Evolutionary conservation across 2,888 invertebrate species (phyloP).

Genomic region (Stomorhina lunata): DNA sequence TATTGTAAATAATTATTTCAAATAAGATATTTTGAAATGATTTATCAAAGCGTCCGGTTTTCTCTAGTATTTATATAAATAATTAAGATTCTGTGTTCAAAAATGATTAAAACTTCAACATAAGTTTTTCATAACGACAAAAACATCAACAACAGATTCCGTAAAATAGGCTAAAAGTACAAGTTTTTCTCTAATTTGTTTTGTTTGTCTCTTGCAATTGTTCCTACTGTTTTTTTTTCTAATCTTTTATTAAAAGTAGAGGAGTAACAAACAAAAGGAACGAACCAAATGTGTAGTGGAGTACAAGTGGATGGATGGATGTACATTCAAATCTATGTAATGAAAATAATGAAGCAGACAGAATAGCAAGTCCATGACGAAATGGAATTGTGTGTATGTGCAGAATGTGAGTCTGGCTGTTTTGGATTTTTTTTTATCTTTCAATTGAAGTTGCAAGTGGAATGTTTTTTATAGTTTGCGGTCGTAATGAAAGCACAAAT

Average conservation of each 20-base stretch:
- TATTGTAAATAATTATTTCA: too few species aligned
- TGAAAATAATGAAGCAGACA: neutral
- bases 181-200: conserved; percentile 18
- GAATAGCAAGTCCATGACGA: conserved; percentile 32
- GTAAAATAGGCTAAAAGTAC: neutral
- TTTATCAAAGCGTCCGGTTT: too few species aligned
- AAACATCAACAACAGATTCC: conserved; percentile 10
- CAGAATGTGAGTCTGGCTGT: conserved; percentile 31
- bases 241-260: neutral
- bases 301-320: conserved; percentile 20
- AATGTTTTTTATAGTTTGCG: conserved; percentile 33
- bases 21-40: too few species aligned
- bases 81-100: too few species aligned
- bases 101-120: conserved; percentile 4
- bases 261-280: conserved; percentile 30
- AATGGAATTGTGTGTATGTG: conserved; percentile 29
- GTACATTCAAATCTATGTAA: conserved; percentile 20
- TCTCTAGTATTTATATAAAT: too few species aligned
- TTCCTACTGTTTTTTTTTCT: neutral
- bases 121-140: conserved; percentile 20
- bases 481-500: conserved; percentile 21
- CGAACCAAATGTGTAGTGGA: conserved; percentile 15
- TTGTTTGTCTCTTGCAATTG: conserved; percentile 1
- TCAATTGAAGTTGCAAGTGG: conserved; percentile 26
- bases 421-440: conserved; percentile 21